Conservation (phyloP, 2,113 vertebrate species). For the Chionomys nivalis region DNA sequence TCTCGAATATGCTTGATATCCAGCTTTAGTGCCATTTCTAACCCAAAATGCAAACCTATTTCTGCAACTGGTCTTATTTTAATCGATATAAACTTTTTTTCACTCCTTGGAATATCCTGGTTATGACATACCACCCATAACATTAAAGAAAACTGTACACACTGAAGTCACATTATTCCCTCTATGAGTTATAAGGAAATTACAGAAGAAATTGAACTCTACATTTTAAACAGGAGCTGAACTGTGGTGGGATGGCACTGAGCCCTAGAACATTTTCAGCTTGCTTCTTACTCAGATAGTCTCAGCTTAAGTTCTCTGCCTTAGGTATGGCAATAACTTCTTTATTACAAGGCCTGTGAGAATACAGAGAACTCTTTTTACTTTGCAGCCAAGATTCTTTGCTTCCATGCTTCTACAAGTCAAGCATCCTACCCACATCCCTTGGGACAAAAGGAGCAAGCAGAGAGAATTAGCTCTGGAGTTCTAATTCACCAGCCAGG, state of each 20-base stretch:
- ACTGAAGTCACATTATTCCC: not conserved
- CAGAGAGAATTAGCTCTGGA: slow-evolving; percentile 4
- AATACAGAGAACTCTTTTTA: not conserved
- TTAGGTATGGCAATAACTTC: not conserved
- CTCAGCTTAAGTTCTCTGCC: not conserved
- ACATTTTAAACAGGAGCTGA: not conserved
- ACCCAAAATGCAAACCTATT: not conserved
- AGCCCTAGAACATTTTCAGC: not conserved
- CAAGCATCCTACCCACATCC: not conserved
- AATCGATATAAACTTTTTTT: not conserved
- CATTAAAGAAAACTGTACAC: not conserved
- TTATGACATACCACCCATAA: not conserved
- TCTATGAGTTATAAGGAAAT: not conserved
- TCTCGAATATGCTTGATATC: not conserved
- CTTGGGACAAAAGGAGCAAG: not conserved
- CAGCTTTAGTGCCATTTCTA: not conserved
- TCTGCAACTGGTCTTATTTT: not conserved
- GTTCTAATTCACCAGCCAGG: not conserved
- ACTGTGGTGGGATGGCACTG: not conserved
- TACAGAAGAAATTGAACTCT: not conserved
- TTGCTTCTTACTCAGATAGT: not conserved
- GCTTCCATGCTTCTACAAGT: not conserved
- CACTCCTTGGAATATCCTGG: not conserved
- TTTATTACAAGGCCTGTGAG: not conserved
- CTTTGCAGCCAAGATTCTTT: not conserved